Conservation (phyloP, 2,797 vertebrate species). For the Lerista edwardsae region DNA sequence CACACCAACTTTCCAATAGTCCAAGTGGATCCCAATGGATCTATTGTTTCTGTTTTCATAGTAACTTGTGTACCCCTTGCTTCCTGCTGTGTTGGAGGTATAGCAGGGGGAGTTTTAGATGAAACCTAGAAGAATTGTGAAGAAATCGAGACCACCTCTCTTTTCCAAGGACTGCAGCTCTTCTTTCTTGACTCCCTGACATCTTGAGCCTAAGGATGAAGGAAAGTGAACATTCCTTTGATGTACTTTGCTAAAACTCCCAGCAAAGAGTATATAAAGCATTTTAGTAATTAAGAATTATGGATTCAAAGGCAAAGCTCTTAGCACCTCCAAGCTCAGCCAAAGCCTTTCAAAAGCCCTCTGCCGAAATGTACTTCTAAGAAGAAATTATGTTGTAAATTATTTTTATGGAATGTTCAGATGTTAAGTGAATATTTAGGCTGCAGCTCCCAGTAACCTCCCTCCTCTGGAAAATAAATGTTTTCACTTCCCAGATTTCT, state of each 20-base stretch:
- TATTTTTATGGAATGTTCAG: conserved; percentile 72
- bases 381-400: conserved; percentile 76
- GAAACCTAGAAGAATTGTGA: not conserved
- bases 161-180: not conserved
- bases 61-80: not conserved
- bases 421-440: conserved; percentile 74
- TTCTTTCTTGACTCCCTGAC: conserved; percentile 52
- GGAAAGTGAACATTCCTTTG: conserved; percentile 57
- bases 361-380: conserved; percentile 66
- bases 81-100: not conserved
- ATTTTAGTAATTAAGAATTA: conserved; percentile 67
- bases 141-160: not conserved
- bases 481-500: conserved; percentile 74
- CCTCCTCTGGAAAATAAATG: conserved; percentile 65
- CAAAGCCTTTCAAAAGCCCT: conserved; percentile 63
- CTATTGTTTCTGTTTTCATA: not conserved
- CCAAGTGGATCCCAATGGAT: not conserved
- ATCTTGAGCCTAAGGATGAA: conserved; percentile 17
- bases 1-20: no score
- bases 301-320: conserved; percentile 65
- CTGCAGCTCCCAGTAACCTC: conserved; percentile 70
- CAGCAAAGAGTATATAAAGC: conserved; percentile 53
- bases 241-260: conserved; percentile 45
- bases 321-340: conserved; percentile 54
- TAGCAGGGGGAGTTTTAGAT: not conserved